Evolutionary conservation across 1,140 invertebrate species (phyloP), one percentile per base, ranked within the genome.

Genomic region (Zeugodacus cucurbitae): DNA sequence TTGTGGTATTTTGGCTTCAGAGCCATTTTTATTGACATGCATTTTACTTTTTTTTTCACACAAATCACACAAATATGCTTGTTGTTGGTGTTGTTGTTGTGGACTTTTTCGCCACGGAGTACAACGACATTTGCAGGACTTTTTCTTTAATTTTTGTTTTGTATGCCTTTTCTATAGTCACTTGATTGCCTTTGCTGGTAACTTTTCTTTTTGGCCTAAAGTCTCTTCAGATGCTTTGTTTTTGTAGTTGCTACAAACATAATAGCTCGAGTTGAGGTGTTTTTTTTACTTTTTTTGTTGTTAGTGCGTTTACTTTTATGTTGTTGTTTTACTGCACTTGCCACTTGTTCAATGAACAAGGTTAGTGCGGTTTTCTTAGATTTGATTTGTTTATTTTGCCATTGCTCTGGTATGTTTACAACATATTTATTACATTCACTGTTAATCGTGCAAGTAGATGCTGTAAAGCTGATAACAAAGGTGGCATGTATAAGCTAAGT

Each of bases 121-220:
- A 44, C 74, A 82, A 48, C 74, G 74, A 82, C 74, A 82, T 82
- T 82, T 82, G 74, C 41, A 82, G 67, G 17, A 82, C 74, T 82
- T 26, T 48, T 82, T 82, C 48, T 48, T 48, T 54, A n/a, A 41
- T 74, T 37, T 70, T 34, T 34, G 7, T 70, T 34, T 34, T 34
- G 1, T 34, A 2, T 70, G 34, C 64, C 5, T 70, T 74, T 74
- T 22, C 20, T 22, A 6, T 41, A 34, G 14, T 17, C 37, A 74
- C 29, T 44, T 74, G 70, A 74, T 74, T 44, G 70, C 70, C 70
- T 74, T 74, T 67, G 37, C 70, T 74, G 37, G 11, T 8, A 34
- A 44, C 6, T 62, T 62, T 62, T 54, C 14, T 54, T 14, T 48
- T 29, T 5, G 74, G 41, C 74, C 41, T 48, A 29, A 82, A 82